These are phyloP conservation scores for Parnassius apollo DNA, from an alignment of 2,888 invertebrate genomes.

Conservation along the genomic window DNA sequence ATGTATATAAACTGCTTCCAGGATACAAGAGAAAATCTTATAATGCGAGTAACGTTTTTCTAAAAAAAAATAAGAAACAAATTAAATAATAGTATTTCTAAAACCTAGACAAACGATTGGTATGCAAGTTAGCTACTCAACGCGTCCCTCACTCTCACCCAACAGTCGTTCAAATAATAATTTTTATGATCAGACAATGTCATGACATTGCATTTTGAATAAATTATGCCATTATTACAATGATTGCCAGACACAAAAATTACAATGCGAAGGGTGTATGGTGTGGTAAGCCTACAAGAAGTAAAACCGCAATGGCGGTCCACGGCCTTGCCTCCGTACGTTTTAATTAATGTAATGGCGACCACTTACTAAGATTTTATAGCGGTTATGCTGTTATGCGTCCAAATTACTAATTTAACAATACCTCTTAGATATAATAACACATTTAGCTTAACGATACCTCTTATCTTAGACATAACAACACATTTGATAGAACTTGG, in stretches of 20 bases:
- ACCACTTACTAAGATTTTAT: conserved; percentile 52
- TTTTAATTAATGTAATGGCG: conserved; percentile 48
- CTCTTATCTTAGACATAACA: background rate
- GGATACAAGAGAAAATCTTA: too few relatives aligned
- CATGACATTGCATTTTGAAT: conserved; percentile 17
- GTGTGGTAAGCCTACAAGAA: conserved; percentile 14
- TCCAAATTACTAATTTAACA: conserved; percentile 5
- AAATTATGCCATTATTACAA: conserved; percentile 18
- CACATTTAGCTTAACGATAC: too few relatives aligned
- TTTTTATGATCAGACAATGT: conserved; percentile 4
- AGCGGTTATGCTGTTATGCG: conserved; percentile 28
- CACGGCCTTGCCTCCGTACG: conserved; percentile 58
- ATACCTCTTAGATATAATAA: conserved; percentile 1
- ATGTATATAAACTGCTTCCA: too few relatives aligned
- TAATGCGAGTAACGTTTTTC: too few relatives aligned
- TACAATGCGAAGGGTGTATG: conserved; percentile 22
- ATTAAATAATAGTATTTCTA: too few relatives aligned
- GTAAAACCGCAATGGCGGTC: conserved; percentile 24
- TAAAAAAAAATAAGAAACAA: too few relatives aligned
- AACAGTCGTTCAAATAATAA: background rate
- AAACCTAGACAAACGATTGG: too few relatives aligned
- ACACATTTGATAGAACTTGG: too few relatives aligned
- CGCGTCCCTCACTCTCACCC: background rate
- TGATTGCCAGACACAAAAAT: conserved; percentile 21
- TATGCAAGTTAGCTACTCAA: too few relatives aligned